These are phyloP conservation scores for Sternarchorhynchus goeldii DNA, from an alignment of 2,797 vertebrate species.

Conservation along the genomic window DNA sequence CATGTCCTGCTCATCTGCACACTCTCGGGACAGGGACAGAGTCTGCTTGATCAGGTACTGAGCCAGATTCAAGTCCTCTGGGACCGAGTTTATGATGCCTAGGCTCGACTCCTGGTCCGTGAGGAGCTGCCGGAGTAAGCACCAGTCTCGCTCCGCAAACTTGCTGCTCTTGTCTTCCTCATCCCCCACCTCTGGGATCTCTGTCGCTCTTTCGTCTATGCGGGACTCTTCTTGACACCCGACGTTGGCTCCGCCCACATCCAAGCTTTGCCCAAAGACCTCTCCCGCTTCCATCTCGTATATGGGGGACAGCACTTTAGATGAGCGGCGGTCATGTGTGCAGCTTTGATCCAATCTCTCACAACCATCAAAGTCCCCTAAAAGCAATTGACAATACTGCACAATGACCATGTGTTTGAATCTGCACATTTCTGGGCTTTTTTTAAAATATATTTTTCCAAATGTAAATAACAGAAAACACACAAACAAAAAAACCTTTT, in stretches of 20 bases:
- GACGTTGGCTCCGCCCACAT: constrained; percentile 78
- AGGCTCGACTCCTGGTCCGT: constrained; percentile 90
- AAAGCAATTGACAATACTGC: constrained; percentile 99
- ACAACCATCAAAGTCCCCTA: constrained; percentile 98
- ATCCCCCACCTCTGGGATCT: constrained; percentile 62
- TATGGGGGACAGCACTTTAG: constrained; percentile 98
- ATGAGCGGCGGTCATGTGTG: constrained; percentile 90
- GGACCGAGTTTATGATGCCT: constrained; percentile 91
- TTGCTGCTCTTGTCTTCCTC: constrained; percentile 77
- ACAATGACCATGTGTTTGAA: constrained; percentile 91
- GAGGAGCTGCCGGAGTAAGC: constrained; percentile 89
- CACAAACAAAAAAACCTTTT: constrained; percentile 10
- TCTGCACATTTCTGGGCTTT: constrained; percentile 32
- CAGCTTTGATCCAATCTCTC: constrained; percentile 96
- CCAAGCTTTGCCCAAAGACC: constrained; percentile 85
- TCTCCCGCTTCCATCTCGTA: constrained; percentile 93
- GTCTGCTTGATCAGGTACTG: constrained; percentile 99
- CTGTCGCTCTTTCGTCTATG: constrained; percentile 73
- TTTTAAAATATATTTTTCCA: constrained; percentile 1
- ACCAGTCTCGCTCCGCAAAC: constrained; percentile 95
- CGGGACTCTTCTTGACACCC: constrained; percentile 74
- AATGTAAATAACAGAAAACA: neutral
- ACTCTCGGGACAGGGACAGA: constrained; percentile 90
- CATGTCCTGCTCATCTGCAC: constrained; percentile 82
- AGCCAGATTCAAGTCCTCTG: constrained; percentile 96